Evolutionary conservation across 2,797 vertebrate species (phyloP).

Genomic region (Vultur gryphus): DNA sequence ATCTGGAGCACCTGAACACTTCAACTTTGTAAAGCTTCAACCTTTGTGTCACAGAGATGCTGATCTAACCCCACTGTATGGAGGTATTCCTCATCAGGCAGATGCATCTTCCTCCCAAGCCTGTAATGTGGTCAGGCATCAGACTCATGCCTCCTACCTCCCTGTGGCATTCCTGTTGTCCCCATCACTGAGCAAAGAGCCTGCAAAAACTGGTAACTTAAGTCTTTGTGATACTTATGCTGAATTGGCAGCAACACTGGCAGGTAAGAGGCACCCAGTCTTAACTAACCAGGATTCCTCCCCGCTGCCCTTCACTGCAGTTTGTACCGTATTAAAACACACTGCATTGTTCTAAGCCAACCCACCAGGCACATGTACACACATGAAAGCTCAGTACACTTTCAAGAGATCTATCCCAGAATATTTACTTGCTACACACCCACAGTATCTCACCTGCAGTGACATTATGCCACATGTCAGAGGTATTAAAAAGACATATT

Average conservation of each 20-base stretch:
- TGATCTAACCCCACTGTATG: not conserved
- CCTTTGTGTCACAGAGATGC: not conserved
- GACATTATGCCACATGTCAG: not conserved
- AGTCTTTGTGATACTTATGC: not conserved
- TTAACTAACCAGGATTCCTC: not conserved
- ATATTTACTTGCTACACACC: not conserved
- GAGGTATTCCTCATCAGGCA: not conserved
- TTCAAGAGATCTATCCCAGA: not conserved
- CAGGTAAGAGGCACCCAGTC: not conserved
- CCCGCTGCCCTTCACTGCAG: not conserved
- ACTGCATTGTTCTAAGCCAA: not conserved
- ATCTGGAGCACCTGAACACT: not conserved
- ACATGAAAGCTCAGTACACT: not conserved
- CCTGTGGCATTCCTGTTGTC: not conserved
- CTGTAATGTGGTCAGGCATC: not conserved
- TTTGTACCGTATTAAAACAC: not conserved
- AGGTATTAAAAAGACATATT: not conserved
- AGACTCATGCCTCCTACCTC: not conserved
- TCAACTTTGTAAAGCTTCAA: not conserved
- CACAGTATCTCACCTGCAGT: not conserved
- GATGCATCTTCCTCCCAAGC: not conserved
- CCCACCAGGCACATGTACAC: rapidly evolving
- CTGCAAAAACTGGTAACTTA: not conserved
- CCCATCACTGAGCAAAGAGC: not conserved
- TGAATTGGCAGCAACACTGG: not conserved